A percentile compares a stretch with the other conserved stretches of the same genome.
Evolutionary conservation across 2,888 invertebrate species (phyloP).

Genomic region (Polyommatus icarus): DNA sequence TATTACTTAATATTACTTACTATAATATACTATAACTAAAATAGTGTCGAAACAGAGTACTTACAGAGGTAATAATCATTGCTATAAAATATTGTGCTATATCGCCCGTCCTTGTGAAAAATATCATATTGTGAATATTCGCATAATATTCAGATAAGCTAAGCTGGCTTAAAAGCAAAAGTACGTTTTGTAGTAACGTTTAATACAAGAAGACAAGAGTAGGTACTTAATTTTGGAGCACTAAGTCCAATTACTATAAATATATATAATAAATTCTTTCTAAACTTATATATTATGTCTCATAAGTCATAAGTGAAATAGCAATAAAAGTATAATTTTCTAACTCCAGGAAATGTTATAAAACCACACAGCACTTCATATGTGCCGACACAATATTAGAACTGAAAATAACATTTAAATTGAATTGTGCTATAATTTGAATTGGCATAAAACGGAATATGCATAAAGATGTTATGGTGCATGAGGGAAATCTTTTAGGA

Average conservation of each 20-base stretch:
- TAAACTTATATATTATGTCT: not conserved
- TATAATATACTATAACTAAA: too few species aligned
- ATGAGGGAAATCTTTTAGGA: slow-evolving; percentile 31
- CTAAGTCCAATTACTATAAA: too few species aligned
- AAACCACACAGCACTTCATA: not conserved
- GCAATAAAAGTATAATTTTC: slow-evolving; percentile 1
- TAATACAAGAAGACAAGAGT: not conserved
- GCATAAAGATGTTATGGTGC: slow-evolving; percentile 30
- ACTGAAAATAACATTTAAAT: slow-evolving; percentile 28
- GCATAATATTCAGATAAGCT: not conserved
- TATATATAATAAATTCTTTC: not conserved
- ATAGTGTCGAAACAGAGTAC: too few species aligned
- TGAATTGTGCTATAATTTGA: slow-evolving; percentile 28
- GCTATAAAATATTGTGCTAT: not conserved
- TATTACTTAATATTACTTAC: too few species aligned
- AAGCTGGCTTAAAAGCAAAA: not conserved
- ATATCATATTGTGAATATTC: not conserved
- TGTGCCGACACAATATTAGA: not conserved
- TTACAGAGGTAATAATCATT: too few species aligned
- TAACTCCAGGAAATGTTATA: not conserved
- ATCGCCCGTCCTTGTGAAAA: not conserved
- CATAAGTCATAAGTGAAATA: not conserved
- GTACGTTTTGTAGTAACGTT: too few species aligned
- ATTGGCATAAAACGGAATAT: slow-evolving; percentile 29
- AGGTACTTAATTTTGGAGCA: not conserved